phyloP scores from a whole-genome alignment of 2,888 invertebrate genomes.

The Diarsia brunnea region DNA sequence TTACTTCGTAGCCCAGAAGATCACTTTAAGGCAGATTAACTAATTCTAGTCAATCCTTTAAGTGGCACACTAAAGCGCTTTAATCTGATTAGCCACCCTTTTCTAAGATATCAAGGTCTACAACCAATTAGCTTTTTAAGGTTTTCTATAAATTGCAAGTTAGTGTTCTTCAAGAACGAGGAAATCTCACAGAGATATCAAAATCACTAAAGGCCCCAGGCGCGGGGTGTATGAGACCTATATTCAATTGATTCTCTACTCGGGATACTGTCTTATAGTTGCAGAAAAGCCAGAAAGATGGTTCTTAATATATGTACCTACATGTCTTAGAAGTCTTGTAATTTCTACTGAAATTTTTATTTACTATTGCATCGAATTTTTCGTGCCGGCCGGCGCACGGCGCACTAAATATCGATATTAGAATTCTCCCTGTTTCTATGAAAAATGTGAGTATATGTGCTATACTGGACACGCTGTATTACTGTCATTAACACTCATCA shows the following conservation, averaged over 20 bases:
- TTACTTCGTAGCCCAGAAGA: background rate
- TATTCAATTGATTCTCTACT: background rate
- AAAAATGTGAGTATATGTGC: background rate
- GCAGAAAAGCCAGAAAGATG: background rate
- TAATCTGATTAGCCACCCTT: background rate
- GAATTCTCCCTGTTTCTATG: background rate
- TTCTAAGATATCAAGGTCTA: background rate
- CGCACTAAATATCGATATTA: background rate
- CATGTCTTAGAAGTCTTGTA: background rate
- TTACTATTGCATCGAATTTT: background rate
- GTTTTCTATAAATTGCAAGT: background rate
- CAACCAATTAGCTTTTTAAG: background rate
- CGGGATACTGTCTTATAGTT: background rate
- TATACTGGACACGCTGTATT: background rate
- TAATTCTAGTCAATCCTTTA: background rate
- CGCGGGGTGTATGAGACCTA: background rate
- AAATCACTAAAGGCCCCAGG: no score
- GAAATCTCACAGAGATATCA: background rate
- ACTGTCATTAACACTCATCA: background rate
- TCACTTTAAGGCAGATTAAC: background rate
- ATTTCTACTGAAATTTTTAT: background rate
- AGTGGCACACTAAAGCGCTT: background rate
- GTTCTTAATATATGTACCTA: background rate
- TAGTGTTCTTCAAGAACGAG: background rate
- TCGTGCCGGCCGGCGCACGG: slow-evolving; percentile 2